Base-by-base conservation (phyloP, 2,888 invertebrate species). In the Panopea generosa region DNA sequence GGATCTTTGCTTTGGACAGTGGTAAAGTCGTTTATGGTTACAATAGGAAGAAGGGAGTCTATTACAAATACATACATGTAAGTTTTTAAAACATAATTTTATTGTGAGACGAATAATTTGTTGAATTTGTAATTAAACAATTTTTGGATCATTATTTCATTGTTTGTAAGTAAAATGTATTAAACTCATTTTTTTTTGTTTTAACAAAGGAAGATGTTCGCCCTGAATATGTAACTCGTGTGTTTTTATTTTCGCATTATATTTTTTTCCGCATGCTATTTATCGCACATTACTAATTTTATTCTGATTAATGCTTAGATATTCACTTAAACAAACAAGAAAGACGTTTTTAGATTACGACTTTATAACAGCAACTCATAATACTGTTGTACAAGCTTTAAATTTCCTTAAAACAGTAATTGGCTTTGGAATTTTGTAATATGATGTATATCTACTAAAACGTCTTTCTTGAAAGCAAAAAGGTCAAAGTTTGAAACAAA, bases 141-240 rank as follows among this genome's bases (percentile, higher is more conserved):
- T 33, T 40, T 57, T 59, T 24, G 45, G 27, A 16, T 14, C 22
- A 47, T 20, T 4, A 33, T 7, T 11, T 7, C 6, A 7, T 33
- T 33, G 33, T 33, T 7, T 7, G 33, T 33, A 33, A 33, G 33
- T 33, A 33, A 7, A 33, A n/a, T n/a, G 18, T 18, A 49, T 49
- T 49, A 20, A 22, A 14, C 52, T 24, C 24, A 26, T 53, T 27
- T 6, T 14, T 27, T 26, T 1, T 9, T 18, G 16, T 50, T 61
- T 33, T n/a, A 47, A 45, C 18, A 27, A 60, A n/a, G 33, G 14
- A 50, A 50, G 63, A 69, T 69, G 57, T 55, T 80, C 79, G 79
- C 79, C 57, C 76, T 80, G 80, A 77, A 80, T 73, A 73, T 70
- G 59, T 78, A 43, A 73, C 61, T 55, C 53, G 73, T 70, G 47